Evolutionary conservation across 53 echinoderm and acorn worm genomes (phyloP), one percentile per base, ranked within the genome.

Genomic region (Paracentrotus lividus): DNA sequence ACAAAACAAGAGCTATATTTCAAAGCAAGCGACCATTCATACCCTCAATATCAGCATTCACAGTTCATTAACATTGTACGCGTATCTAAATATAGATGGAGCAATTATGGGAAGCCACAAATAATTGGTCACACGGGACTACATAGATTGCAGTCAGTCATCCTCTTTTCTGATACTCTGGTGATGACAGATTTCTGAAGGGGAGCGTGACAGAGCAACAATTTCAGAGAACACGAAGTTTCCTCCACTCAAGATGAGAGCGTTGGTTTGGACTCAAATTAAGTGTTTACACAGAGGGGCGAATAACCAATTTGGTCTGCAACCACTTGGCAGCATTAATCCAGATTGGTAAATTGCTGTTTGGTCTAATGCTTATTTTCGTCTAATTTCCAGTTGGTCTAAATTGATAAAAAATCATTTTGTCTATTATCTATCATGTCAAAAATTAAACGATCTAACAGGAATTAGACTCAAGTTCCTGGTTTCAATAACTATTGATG

Each of bases 161-260:
- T 44, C 42, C 78, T 77, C 18, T 42, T n/a, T n/a, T 42, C 78
- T 42, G 9, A 44, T 42, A 36, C 44, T 42, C 0, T 2, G 23
- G 42, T 24, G 78, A 77, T 77, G 78, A 77, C 78, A 43, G 78
- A 44, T 24, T 42, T 42, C 42, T 5, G 40, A 44, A 77, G 78
- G 21, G 44, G 18, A 77, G 78, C 78, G n/a, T 77, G 78, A 77
- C 78, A 36, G 78, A 77, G 78, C 78, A 77, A 42, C 78, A 40
- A 64, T 64, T 64, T 9, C 64, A 9, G 31, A 64, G 64, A 64
- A 64, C 27, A 8, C 1, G 26, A 29, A 31, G 26, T 64, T 64
- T 64, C 64, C 31, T 64, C 29, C 29, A 8, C 31, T 29, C 29
- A 64, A 31, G 29, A 64, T 12, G 64, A 64, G 7, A 59, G 29